Percentiles rank a stretch among this genome's conserved stretches.
phyloP scores from a whole-genome alignment of 2,888 invertebrate species.

The Xestobium rufovillosum region DNA sequence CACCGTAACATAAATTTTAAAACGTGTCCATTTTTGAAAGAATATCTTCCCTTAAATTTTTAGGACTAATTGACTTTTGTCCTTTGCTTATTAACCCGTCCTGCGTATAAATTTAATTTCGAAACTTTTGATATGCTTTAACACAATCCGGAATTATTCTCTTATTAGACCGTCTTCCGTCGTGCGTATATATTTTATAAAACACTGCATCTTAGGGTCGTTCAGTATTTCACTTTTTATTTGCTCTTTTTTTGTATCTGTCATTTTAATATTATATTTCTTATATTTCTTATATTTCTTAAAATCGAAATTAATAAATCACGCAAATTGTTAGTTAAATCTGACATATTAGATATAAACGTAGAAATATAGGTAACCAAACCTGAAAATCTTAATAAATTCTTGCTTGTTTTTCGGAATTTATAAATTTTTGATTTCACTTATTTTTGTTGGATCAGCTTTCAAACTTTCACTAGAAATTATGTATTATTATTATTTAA shows the following conservation, averaged over 20 bases:
- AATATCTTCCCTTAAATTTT: too few species aligned
- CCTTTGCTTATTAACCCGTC: slow-evolving; percentile 19
- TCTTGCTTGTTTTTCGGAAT: slow-evolving; percentile 14
- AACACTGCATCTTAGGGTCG: slow-evolving; percentile 14
- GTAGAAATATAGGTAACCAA: slow-evolving; percentile 16
- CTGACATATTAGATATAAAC: slow-evolving; percentile 14
- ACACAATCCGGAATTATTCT: slow-evolving; percentile 12
- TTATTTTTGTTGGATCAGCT: slow-evolving; percentile 15
- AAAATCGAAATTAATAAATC: slow-evolving; percentile 10
- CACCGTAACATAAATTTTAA: too few species aligned
- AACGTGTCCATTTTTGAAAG: too few species aligned
- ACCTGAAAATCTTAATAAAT: slow-evolving; percentile 17
- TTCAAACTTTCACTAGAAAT: too few species aligned
- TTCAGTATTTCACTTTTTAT: slow-evolving; percentile 14
- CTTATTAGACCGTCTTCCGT: slow-evolving; percentile 21
- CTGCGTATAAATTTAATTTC: slow-evolving; percentile 14
- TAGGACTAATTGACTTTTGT: slow-evolving; percentile 18
- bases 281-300: slow-evolving; percentile 9
- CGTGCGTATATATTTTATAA: slow-evolving; percentile 13
- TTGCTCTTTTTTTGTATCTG: slow-evolving; percentile 17
- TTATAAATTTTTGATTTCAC: slow-evolving; percentile 12
- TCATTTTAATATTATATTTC: slow-evolving; percentile 13
- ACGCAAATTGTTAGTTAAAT: slow-evolving; percentile 11
- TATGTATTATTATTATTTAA: slow-evolving; percentile 27
- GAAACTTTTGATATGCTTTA: slow-evolving; percentile 19